Evolutionary conservation across 2,797 vertebrate genomes (phyloP).

Genomic region (Ctenopoma multispine): DNA sequence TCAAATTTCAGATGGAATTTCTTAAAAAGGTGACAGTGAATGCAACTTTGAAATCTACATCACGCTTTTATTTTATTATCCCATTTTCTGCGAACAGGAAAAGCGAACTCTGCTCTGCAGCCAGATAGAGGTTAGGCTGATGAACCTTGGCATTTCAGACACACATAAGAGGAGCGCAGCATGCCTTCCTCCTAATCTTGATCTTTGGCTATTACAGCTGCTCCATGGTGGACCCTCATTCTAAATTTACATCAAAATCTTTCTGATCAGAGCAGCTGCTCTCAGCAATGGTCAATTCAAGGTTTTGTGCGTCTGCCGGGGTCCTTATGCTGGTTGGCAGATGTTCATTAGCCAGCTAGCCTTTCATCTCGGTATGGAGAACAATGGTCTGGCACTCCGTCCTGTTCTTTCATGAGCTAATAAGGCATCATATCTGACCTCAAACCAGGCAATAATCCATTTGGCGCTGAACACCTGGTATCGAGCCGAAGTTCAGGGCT

Average conservation of each 20-base stretch:
- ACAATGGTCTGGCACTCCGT: conserved; percentile 85
- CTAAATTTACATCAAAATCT: conserved; percentile 83
- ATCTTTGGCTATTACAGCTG: conserved; percentile 62
- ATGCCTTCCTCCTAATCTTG: conserved; percentile 46
- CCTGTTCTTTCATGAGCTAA: conserved; percentile 82
- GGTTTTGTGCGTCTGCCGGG: conserved; percentile 79
- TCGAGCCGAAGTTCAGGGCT: conserved; percentile 47
- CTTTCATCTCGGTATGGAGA: conserved; percentile 87
- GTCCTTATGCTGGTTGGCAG: conserved; percentile 84
- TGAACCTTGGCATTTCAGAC: conserved; percentile 71
- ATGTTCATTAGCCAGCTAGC: conserved; percentile 86
- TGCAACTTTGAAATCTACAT: conserved; percentile 46
- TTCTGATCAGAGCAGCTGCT: conserved; percentile 84
- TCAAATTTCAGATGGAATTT: conserved; percentile 30
- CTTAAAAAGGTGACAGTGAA: conserved; percentile 27
- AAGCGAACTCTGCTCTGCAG: conserved; percentile 26
- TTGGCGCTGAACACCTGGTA: conserved; percentile 68
- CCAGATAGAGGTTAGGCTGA: conserved; percentile 44
- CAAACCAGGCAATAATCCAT: conserved; percentile 75
- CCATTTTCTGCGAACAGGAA: not conserved
- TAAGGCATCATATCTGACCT: conserved; percentile 82
- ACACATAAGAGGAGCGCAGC: conserved; percentile 52
- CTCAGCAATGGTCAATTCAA: conserved; percentile 82
- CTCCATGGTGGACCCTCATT: conserved; percentile 71
- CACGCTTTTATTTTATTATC: conserved; percentile 27